Percentiles rank a stretch among this genome's conserved stretches.
These are phyloP conservation scores for Promerops cafer DNA, from an alignment of 2,113 vertebrate species.

Conservation along the genomic window DNA sequence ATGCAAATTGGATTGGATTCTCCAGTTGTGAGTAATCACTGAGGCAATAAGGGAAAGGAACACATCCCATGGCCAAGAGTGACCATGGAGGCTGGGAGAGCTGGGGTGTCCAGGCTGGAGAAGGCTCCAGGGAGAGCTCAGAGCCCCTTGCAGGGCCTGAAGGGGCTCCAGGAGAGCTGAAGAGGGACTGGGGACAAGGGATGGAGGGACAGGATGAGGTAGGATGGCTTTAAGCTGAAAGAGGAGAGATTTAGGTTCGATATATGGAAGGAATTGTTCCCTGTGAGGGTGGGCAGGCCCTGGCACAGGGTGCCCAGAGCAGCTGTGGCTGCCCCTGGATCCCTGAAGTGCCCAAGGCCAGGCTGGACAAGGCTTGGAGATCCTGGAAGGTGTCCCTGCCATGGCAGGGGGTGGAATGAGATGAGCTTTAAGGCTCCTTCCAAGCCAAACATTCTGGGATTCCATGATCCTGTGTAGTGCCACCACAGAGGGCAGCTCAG, in stretches of 20 bases:
- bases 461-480: rapidly evolving
- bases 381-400: neutral
- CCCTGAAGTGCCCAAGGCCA: neutral
- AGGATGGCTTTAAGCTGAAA: neutral
- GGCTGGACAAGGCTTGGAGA: rapidly evolving
- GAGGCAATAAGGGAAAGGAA: neutral
- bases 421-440: rapidly evolving
- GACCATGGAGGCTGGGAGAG: neutral
- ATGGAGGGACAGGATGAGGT: neutral
- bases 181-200: neutral
- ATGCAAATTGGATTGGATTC: neutral
- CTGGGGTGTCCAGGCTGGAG: neutral
- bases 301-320: neutral
- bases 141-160: rapidly evolving
- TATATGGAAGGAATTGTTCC: rapidly evolving
- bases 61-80: neutral
- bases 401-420: rapidly evolving
- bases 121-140: neutral
- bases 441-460: neutral
- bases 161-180: neutral
- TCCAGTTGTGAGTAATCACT: neutral
- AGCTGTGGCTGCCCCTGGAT: neutral
- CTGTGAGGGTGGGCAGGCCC: rapidly evolving
- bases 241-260: rapidly evolving
- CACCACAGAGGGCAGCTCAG: neutral